phyloP scores from a whole-genome alignment of 2,888 invertebrate species.

The Leucozona laternaria region DNA sequence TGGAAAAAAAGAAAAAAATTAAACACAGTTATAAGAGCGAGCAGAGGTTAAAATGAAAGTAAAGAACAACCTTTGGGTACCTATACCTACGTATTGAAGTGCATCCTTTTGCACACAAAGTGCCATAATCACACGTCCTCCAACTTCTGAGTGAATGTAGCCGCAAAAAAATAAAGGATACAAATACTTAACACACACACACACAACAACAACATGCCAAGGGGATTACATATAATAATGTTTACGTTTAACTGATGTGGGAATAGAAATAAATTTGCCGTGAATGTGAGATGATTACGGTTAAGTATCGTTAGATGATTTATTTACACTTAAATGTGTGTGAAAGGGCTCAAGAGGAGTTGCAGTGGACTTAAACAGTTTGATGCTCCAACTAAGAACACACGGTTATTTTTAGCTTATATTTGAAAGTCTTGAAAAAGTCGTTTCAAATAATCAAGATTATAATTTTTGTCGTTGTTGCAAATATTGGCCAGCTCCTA shows the following conservation, averaged over 20 bases:
- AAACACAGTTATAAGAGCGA: slow-evolving; percentile 7
- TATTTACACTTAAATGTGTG: slow-evolving; percentile 33
- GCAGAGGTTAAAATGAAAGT: slow-evolving; percentile 12
- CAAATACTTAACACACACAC: background rate
- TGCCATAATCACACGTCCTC: slow-evolving; percentile 49
- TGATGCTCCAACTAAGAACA: background rate
- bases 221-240: slow-evolving; percentile 27
- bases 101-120: slow-evolving; percentile 51
- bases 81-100: slow-evolving; percentile 9
- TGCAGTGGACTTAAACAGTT: slow-evolving; percentile 5
- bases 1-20: background rate
- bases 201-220: slow-evolving; percentile 12
- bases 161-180: slow-evolving; percentile 2
- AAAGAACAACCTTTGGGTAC: slow-evolving; percentile 21
- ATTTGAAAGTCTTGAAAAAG: too few species aligned
- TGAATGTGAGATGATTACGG: slow-evolving; percentile 47
- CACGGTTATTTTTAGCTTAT: background rate
- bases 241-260: slow-evolving; percentile 41
- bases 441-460: too few species aligned
- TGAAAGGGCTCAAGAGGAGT: slow-evolving; percentile 14
- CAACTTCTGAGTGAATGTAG: slow-evolving; percentile 24
- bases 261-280: slow-evolving; percentile 54
- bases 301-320: slow-evolving; percentile 53
- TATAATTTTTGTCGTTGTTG: background rate
- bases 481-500: background rate